phyloP scores from a whole-genome alignment of 2,113 vertebrate genomes.

The Dasyurus viverrinus region DNA sequence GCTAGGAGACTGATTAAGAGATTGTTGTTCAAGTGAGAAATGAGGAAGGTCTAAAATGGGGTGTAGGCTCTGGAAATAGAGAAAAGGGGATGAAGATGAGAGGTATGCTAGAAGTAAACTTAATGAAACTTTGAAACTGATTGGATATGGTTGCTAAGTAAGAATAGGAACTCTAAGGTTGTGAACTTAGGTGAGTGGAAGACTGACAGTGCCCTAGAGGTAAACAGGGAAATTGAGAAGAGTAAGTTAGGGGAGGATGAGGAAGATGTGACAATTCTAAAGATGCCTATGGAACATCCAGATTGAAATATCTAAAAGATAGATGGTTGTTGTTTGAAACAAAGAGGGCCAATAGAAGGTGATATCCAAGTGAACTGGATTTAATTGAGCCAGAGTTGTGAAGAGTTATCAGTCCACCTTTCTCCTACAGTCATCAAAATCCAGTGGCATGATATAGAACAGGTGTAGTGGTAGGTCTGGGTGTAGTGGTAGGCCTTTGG shows the following conservation, averaged over 20 bases:
- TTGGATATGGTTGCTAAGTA: neutral
- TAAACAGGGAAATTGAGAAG: neutral
- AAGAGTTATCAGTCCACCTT: too few species aligned
- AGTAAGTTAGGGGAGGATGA: neutral
- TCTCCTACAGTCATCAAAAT: neutral
- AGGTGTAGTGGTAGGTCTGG: neutral
- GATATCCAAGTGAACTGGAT: neutral
- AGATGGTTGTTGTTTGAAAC: neutral
- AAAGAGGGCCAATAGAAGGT: neutral
- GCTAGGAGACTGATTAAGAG: neutral
- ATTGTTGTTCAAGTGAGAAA: neutral
- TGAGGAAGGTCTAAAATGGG: neutral
- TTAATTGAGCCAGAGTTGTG: neutral
- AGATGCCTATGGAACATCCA: neutral
- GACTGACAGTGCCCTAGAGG: neutral
- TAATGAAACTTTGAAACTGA: neutral
- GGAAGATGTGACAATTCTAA: neutral
- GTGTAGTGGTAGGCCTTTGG: neutral
- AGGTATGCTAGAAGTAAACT: neutral
- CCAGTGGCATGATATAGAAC: neutral
- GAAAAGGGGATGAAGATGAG: neutral
- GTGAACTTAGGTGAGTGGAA: neutral
- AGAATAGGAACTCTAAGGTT: neutral
- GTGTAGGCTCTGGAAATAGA: neutral
- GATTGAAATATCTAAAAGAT: neutral